Conservation (phyloP, 2,888 invertebrate species). For the Drepanosiphum platanoidis region DNA sequence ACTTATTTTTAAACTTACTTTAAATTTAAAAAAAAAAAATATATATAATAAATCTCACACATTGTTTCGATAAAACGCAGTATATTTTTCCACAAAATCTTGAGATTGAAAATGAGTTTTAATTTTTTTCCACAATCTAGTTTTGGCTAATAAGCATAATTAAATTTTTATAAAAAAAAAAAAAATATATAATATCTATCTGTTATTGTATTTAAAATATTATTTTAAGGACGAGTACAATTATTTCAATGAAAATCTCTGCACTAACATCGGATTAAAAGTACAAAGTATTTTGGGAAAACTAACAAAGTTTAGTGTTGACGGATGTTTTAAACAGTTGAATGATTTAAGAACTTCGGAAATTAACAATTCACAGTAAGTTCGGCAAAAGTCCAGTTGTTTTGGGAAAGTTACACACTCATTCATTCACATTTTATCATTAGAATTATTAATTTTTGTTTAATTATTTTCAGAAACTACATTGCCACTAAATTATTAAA, state of each 20-base stretch:
- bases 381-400: too few species aligned
- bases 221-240: background rate
- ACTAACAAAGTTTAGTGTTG: background rate
- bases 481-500: background rate
- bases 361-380: background rate
- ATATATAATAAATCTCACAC: too few species aligned
- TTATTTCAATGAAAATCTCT: background rate
- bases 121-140: too few species aligned
- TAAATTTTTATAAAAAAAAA: background rate
- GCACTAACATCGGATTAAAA: background rate
- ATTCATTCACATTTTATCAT: too few species aligned
- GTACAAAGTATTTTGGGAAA: constrained; percentile 6
- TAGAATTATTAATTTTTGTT: too few species aligned
- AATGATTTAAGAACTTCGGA: background rate
- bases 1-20: too few species aligned
- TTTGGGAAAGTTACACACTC: too few species aligned
- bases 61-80: too few species aligned
- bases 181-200: background rate
- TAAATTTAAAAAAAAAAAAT: background rate
- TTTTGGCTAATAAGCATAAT: too few species aligned
- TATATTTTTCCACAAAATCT: too few species aligned
- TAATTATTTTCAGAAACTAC: constrained; percentile 1
- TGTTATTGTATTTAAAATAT: background rate
- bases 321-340: background rate
- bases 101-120: too few species aligned